Conservation (phyloP, 2,113 vertebrate species). For the Gobiocypris rarus region DNA sequence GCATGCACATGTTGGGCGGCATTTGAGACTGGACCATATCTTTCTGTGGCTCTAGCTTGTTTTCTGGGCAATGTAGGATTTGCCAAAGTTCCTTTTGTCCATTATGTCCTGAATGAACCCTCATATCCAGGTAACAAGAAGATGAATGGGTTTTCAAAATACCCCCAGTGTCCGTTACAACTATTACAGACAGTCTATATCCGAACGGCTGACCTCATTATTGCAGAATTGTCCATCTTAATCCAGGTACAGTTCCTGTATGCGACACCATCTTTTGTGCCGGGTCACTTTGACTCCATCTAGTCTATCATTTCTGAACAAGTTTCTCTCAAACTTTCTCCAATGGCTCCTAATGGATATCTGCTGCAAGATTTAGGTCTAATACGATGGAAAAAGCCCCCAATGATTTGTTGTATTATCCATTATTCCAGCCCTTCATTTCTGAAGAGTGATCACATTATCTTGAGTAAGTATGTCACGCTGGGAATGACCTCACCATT, state of each 20-base stretch:
- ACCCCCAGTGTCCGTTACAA: neutral
- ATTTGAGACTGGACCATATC: neutral
- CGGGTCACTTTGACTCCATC: slow-evolving; percentile 7
- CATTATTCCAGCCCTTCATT: slow-evolving; percentile 22
- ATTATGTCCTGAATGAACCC: slow-evolving; percentile 12
- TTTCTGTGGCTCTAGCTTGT: neutral
- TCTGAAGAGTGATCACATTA: slow-evolving; percentile 50
- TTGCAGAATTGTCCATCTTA: slow-evolving; percentile 15
- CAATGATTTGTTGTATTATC: slow-evolving; percentile 20
- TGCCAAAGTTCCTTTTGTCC: slow-evolving; percentile 3
- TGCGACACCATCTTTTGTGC: neutral
- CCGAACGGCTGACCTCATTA: slow-evolving; percentile 22
- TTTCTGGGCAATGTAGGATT: neutral
- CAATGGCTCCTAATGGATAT: slow-evolving; percentile 8
- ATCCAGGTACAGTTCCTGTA: neutral
- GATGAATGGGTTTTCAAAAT: slow-evolving; percentile 47
- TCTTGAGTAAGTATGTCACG: slow-evolving; percentile 49
- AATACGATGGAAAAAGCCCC: neutral
- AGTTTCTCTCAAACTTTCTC: slow-evolving; percentile 16
- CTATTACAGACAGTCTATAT: slow-evolving; percentile 27
- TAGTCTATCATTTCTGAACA: neutral
- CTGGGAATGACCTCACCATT: slow-evolving; percentile 36
- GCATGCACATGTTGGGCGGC: neutral
- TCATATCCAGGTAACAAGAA: slow-evolving; percentile 30
- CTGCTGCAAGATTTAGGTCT: slow-evolving; percentile 28